Base-by-base conservation (phyloP, 2,113 vertebrate genomes). In the Electrona antarctica region DNA sequence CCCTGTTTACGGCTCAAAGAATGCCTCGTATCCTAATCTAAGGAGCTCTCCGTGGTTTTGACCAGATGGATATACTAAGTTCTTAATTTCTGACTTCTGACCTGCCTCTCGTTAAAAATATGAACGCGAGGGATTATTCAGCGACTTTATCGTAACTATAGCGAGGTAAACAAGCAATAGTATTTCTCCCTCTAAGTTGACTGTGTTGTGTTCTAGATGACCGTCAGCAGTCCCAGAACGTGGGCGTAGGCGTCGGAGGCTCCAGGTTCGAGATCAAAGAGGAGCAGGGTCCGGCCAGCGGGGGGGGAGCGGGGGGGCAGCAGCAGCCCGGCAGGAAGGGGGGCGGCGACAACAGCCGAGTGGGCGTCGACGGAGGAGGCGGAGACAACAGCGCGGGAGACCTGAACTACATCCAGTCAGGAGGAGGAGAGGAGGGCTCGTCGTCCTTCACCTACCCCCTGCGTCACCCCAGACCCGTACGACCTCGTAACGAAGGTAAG, bases 181-280 rank as follows among this genome's bases (percentile, higher is more conserved):
- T 51, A 0, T 71, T 4, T 49, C 56, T 58, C 1, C 0, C n/a
- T 69, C 11, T 4, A 41, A 3, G n/a, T n/a, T n/a, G n/a, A 41
- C 33, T 41, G 33, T 41, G 33, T 41, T 41, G 33, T 75, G 7
- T 64, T 4, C 1, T 49, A 92, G 90, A 91, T 63, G 90, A 92
- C 14, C 55, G 89, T 29, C 60, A 75, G 7, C 88, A 88, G 58
- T 61, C 91, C 46, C 87, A 88, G 69, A 2, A 0, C 0, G 3
- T 0, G 3, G 80, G 77, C 71, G 67, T 81, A 73, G 67, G 82
- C 15, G 79, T 77, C 8, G 86, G 78, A 74, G n/a, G 55, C 0
- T 21, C 83, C 13, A 79, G 86, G 71, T 90, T 92, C 78, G 86
- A 90, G 21, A 87, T 94, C 3, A 94, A 94, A 71, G 90, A 93